These are phyloP conservation scores for Sebastes diaconus DNA, from an alignment of 2,797 vertebrate genomes.

Conservation along the genomic window DNA sequence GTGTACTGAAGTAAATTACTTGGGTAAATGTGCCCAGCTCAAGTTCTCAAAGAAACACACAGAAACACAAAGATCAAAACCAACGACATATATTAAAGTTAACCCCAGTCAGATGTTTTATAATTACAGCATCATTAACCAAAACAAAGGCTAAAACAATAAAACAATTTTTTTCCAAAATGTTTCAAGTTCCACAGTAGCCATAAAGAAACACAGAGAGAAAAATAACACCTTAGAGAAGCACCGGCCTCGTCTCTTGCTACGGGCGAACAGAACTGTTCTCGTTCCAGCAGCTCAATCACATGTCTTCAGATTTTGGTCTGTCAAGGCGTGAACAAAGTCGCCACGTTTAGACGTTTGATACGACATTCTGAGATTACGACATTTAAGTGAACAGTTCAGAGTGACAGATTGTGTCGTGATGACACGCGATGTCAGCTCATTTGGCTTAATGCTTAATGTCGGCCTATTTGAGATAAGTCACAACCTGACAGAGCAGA, in stretches of 20 bases:
- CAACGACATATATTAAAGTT: slow-evolving; percentile 83
- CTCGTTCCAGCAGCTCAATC: slow-evolving; percentile 41
- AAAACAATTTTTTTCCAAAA: slow-evolving; percentile 71
- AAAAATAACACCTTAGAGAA: slow-evolving; percentile 70
- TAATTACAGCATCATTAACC: slow-evolving; percentile 81
- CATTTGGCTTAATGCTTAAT: slow-evolving; percentile 61
- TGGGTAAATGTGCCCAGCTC: neutral
- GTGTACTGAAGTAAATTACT: neutral
- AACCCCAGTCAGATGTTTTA: slow-evolving; percentile 81
- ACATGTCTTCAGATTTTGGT: slow-evolving; percentile 39
- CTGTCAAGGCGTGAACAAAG: slow-evolving; percentile 29
- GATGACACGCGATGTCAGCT: slow-evolving; percentile 30
- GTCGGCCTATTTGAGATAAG: slow-evolving; percentile 37
- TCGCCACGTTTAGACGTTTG: neutral
- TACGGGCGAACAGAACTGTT: slow-evolving; percentile 61
- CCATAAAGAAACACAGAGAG: slow-evolving; percentile 66
- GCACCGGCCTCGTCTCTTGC: slow-evolving; percentile 64
- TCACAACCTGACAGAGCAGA: slow-evolving; percentile 24
- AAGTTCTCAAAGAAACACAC: slow-evolving; percentile 49
- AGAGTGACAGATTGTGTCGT: slow-evolving; percentile 21
- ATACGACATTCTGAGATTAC: slow-evolving; percentile 38
- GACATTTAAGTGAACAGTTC: slow-evolving; percentile 29
- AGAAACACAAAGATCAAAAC: slow-evolving; percentile 73
- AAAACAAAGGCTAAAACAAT: slow-evolving; percentile 70
- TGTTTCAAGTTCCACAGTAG: slow-evolving; percentile 77